Percentiles rank a stretch among this genome's conserved stretches.
phyloP scores from a whole-genome alignment of 64 coral and sea anemone species.

The Stichodactyla helianthus region DNA sequence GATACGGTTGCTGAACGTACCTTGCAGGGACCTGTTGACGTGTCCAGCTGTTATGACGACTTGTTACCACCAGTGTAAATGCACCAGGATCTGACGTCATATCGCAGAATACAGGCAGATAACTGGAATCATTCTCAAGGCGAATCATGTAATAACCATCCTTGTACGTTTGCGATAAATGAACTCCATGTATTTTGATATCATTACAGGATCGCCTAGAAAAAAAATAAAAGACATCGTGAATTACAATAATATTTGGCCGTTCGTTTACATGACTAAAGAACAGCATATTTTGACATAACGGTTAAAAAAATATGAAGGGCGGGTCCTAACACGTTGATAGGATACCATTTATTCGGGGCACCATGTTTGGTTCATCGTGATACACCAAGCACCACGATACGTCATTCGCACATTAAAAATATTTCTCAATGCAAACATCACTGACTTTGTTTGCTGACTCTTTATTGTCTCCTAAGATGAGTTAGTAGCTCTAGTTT shows the following conservation, averaged over 20 bases:
- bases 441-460: too few relatives aligned
- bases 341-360: too few relatives aligned
- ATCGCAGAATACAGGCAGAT: conserved; percentile 88
- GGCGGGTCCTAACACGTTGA: too few relatives aligned
- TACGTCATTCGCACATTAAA: too few relatives aligned
- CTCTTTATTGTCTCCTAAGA: neutral
- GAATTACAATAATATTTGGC: neutral
- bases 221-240: neutral
- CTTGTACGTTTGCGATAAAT: conserved; percentile 19
- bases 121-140: neutral
- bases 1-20: neutral
- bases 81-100: conserved; percentile 82
- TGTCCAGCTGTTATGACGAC: conserved; percentile 69
- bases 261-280: neutral
- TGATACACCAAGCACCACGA: too few relatives aligned
- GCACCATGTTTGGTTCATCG: too few relatives aligned
- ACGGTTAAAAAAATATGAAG: too few relatives aligned
- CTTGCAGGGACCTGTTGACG: conserved; percentile 15
- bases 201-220: conserved; percentile 67
- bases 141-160: conserved; percentile 52
- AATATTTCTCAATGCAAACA: too few relatives aligned
- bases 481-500: neutral
- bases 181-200: conserved; percentile 52
- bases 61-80: conserved; percentile 72
- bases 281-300: neutral